Percentiles rank a stretch among this genome's conserved stretches.
Evolutionary conservation across 2,113 vertebrate species (phyloP).

Genomic region (Indicator indicator): DNA sequence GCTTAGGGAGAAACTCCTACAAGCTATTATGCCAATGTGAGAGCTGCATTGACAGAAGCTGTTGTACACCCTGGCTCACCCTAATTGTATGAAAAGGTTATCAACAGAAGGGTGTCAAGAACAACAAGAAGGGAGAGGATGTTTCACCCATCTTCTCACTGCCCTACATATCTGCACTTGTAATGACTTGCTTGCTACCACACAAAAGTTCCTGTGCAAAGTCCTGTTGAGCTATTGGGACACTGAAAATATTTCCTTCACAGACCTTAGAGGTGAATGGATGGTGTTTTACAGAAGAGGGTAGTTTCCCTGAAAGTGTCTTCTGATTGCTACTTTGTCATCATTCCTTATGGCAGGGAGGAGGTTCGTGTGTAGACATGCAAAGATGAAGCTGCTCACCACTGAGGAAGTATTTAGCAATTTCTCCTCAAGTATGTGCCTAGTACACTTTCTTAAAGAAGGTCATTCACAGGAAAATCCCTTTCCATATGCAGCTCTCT

Average conservation of each 20-base stretch:
- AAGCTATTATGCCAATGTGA: not conserved
- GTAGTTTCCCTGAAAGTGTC: not conserved
- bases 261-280: not conserved
- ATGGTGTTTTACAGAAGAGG: not conserved
- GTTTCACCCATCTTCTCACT: not conserved
- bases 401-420: not conserved
- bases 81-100: not conserved
- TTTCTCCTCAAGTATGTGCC: not conserved
- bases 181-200: not conserved
- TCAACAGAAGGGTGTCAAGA: not conserved
- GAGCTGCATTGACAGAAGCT: not conserved
- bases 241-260: not conserved
- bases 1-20: not conserved
- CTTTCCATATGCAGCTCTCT: constrained; percentile 21
- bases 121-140: not conserved
- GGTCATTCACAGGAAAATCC: constrained; percentile 42
- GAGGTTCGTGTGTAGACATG: not conserved
- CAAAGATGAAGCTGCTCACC: not conserved
- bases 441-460: not conserved
- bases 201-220: not conserved
- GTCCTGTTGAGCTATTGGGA: not conserved
- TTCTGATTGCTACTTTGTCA: not conserved
- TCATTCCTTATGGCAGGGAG: not conserved
- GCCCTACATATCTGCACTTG: not conserved
- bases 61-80: not conserved